Evolutionary conservation across 2,113 vertebrate species (phyloP), one percentile per base, ranked within the genome.

Genomic region (Ochotona curzoniae): DNA sequence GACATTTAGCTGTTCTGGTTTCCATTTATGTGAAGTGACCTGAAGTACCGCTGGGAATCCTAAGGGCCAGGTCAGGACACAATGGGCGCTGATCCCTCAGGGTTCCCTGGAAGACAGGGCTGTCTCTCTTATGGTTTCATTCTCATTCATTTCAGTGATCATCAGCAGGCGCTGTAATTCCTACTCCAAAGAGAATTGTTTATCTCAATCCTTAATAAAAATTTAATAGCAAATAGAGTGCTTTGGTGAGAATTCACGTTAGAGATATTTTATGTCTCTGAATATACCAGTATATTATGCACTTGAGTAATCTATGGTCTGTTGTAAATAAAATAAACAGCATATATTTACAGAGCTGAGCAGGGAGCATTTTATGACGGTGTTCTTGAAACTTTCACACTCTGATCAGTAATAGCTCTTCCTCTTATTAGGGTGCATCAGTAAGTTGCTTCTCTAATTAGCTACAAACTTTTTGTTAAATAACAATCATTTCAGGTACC

Each of bases 271-370:
- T 92, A 95, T 95, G 90, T 95, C 82, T 89, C 83, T 79, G 91
- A 91, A 94, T 90, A 95, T 60, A 91, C 69, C 1, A 85, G 89
- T 1, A 0, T 64, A 95, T 95, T 94, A 90, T 83, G 79, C 88
- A 96, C 94, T 96, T 94, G 91, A 96, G 94, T 95, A 78, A 95
- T 93, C 84, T 87, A 71, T 81, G 57, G 38, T 32, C 66, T 89
- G 49, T 95, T 96, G 91, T 95, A 96, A 95, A 94, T 96, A 96
- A 97, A 92, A 51, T 38, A 91, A 95, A 93, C 54, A 78, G 61
- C 66, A 81, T 81, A 90, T 94, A 96, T 94, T 97, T 96, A 97
- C 89, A 92, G 96, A 94, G 92, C 70, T 80, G 91, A 95, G 94
- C 87, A 96, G 94, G 95, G 84, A 76, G 60, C 61, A 60, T 92